phyloP scores from a whole-genome alignment of 2,797 vertebrate species.

The Poeciliopsis infans region DNA sequence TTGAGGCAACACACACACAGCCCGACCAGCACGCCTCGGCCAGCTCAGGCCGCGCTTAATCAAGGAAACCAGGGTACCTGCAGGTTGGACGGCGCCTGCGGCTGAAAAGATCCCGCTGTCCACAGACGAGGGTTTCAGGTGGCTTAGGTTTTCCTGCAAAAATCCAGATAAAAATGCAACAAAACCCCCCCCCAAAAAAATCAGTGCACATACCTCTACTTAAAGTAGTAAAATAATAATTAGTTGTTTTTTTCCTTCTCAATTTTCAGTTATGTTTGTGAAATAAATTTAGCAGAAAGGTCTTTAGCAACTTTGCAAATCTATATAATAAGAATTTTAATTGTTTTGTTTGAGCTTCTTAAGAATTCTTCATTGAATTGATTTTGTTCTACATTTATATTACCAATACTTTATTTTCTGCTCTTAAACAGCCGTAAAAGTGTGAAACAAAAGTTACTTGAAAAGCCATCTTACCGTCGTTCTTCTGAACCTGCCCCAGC shows the following conservation, averaged over 20 bases:
- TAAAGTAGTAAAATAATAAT: neutral
- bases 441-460: neutral
- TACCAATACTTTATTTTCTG: neutral
- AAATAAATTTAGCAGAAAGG: neutral
- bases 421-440: neutral
- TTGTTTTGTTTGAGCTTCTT: neutral
- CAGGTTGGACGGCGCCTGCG: constrained; percentile 75
- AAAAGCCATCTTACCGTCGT: constrained; percentile 67
- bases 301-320: neutral
- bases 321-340: neutral
- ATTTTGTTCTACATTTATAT: neutral
- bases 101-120: constrained; percentile 70
- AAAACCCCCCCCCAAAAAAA: too few species aligned
- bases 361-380: neutral
- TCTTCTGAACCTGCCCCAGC: constrained; percentile 79
- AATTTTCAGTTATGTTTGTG: neutral
- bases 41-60: constrained; percentile 86
- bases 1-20: constrained; percentile 82
- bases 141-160: constrained; percentile 73
- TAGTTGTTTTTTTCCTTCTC: neutral
- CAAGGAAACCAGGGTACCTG: constrained; percentile 96
- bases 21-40: constrained; percentile 84
- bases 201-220: neutral
- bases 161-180: neutral
- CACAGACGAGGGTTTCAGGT: constrained; percentile 47